A percentile compares a stretch with the other conserved stretches of the same genome.
phyloP scores from a whole-genome alignment of 1,140 invertebrate species.

The Drosophila kohkoa region DNA sequence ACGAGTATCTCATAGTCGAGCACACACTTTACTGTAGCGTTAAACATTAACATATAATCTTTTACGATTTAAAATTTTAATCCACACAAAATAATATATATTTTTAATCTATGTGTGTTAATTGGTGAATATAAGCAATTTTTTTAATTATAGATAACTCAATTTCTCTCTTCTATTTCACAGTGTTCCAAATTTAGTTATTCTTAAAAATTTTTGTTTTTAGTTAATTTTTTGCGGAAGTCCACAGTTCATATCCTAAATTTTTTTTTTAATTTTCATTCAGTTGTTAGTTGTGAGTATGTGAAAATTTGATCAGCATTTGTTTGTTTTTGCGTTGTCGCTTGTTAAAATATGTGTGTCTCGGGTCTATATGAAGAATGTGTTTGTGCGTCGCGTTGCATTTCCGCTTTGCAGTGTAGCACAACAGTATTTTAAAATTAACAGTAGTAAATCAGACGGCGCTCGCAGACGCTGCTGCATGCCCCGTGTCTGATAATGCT shows the following conservation, averaged over 20 bases:
- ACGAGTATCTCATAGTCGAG: too few species aligned
- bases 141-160: too few species aligned
- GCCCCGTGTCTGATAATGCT: slow-evolving; percentile 1
- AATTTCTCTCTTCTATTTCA: too few species aligned
- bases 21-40: too few species aligned
- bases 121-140: too few species aligned
- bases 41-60: too few species aligned
- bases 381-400: slow-evolving; percentile 44
- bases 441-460: slow-evolving; percentile 65
- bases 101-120: too few species aligned
- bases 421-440: slow-evolving; percentile 73
- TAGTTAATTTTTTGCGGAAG: too few species aligned
- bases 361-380: slow-evolving; percentile 5
- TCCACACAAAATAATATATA: too few species aligned
- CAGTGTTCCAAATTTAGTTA: too few species aligned
- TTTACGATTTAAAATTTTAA: too few species aligned
- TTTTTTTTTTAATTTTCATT: background rate
- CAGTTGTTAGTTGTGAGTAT: slow-evolving; percentile 12
- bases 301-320: slow-evolving; percentile 22
- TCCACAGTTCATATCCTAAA: background rate
- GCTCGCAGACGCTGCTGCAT: slow-evolving; percentile 18
- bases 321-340: slow-evolving; percentile 61
- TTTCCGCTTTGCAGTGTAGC: slow-evolving; percentile 59
- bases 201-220: too few species aligned
- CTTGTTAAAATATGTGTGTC: slow-evolving; percentile 45